Base-by-base conservation (phyloP, 2,113 vertebrate species). In the Stigmatopora argus region DNA sequence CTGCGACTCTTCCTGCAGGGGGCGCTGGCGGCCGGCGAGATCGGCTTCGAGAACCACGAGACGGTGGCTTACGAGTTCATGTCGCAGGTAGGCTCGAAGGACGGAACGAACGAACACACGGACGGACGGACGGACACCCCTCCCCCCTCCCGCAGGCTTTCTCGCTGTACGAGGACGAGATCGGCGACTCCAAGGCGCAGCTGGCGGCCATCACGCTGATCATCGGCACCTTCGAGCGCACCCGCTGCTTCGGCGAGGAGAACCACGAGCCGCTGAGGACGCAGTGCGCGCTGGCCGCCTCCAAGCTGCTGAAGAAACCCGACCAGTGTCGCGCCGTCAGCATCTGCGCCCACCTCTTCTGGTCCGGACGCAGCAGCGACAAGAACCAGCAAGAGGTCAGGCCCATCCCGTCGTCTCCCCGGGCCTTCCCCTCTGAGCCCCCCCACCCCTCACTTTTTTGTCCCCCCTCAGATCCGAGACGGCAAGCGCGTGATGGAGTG, bases 61-160 rank as follows among this genome's bases (percentile, higher is more conserved):
- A 99, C 97, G 0, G 96, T 99, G 63, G 96, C 97, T 0, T 99
- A 99, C 23, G 96, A 99, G 79, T 99, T 99, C 86, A 99, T 99
- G 97, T 99, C 97, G 51, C 96, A 99, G 95, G 97, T 98, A 74
- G 26, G 26, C 26, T 3, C 26, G 3, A 31, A 31, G 26, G 26
- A 31, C 26, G 3, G 3, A 31, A 31, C 3, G 26, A 31, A 31
- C 26, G 26, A 31, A 31, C 26, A 3, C 2, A 31, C 3, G 1
- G 26, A 31, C 3, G 1, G 26, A 31, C 26, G 1, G 26, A 31
- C 1, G 26, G 26, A 31, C 1, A 3, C 26, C 3, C 26, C 26
- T 31, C 26, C 26, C 26, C 26, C 26, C 26, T 38, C 31, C 19
- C n/a, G 0, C 78, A 98, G 96, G 97, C 97, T 4, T 99, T 99